A percentile compares a stretch with the other conserved stretches of the same genome.
Evolutionary conservation across 2,797 vertebrate genomes (phyloP).

Genomic region (Cryptoblepharus egeriae): DNA sequence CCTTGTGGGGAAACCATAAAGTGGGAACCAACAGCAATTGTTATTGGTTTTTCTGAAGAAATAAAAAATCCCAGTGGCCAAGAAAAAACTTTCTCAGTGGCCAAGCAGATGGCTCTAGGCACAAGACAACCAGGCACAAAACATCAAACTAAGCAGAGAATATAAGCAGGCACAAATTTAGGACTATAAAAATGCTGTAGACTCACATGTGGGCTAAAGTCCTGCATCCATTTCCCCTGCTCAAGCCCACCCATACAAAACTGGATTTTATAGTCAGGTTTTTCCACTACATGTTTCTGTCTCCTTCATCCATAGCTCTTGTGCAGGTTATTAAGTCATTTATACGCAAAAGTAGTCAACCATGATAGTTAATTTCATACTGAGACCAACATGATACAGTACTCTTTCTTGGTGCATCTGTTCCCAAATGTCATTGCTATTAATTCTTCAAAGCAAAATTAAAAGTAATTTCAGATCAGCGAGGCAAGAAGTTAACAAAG

Average conservation of each 20-base stretch:
- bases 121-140: too few relatives aligned
- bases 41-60: background rate
- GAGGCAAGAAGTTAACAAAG: background rate
- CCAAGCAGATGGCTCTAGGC: too few relatives aligned
- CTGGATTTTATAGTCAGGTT: background rate
- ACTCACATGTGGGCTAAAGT: background rate
- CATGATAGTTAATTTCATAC: conserved; percentile 9
- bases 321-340: background rate
- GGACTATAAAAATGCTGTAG: background rate
- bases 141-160: background rate
- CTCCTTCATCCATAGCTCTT: background rate
- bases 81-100: too few relatives aligned
- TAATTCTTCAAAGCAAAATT: conserved; percentile 22
- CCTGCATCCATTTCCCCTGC: background rate
- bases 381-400: background rate
- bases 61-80: background rate
- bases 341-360: background rate
- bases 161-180: background rate
- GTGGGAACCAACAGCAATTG: background rate
- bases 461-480: conserved; percentile 13
- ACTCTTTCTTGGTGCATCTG: background rate
- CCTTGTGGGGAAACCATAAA: background rate
- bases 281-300: background rate
- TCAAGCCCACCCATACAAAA: background rate
- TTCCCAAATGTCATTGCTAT: background rate